Evolutionary conservation across 2,888 invertebrate genomes (phyloP).

Genomic region (Leucophenga montana): DNA sequence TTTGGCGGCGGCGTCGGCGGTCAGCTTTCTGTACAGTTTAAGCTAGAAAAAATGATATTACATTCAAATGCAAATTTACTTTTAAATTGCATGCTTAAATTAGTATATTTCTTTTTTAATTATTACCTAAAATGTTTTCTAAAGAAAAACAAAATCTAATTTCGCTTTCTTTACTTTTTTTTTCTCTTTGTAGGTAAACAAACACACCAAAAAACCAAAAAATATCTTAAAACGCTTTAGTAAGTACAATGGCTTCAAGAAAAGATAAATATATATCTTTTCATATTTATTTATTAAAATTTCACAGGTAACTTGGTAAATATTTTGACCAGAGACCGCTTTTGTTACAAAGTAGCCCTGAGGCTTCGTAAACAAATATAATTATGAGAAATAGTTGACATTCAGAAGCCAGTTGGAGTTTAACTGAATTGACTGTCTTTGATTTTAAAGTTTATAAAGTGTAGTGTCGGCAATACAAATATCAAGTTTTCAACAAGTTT

Average conservation of each 20-base stretch:
- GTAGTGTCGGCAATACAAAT: too few relatives aligned
- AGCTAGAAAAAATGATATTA: too few relatives aligned
- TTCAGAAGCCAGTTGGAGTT: too few relatives aligned
- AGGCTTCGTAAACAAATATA: background rate
- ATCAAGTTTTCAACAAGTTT: too few relatives aligned
- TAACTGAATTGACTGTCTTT: background rate
- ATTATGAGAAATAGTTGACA: too few relatives aligned
- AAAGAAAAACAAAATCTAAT: slow-evolving; percentile 48
- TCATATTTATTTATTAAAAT: slow-evolving; percentile 40
- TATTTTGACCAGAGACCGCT: background rate
- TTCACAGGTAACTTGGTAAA: background rate
- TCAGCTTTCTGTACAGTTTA: too few relatives aligned
- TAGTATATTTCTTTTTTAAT: slow-evolving; percentile 35
- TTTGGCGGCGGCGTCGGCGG: background rate
- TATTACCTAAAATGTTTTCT: slow-evolving; percentile 31
- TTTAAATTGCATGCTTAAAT: slow-evolving; percentile 24
- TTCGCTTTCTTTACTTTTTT: slow-evolving; percentile 44
- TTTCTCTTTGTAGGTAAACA: slow-evolving; percentile 53
- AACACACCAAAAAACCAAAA: slow-evolving; percentile 15
- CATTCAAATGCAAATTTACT: slow-evolving; percentile 41
- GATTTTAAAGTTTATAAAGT: too few relatives aligned
- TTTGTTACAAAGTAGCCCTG: background rate
- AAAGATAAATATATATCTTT: slow-evolving; percentile 31
- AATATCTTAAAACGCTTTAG: slow-evolving; percentile 52
- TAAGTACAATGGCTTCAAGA: slow-evolving; percentile 34